Evolutionary conservation across 2,888 invertebrate species (phyloP).

Genomic region (Halocaridina rubra): DNA sequence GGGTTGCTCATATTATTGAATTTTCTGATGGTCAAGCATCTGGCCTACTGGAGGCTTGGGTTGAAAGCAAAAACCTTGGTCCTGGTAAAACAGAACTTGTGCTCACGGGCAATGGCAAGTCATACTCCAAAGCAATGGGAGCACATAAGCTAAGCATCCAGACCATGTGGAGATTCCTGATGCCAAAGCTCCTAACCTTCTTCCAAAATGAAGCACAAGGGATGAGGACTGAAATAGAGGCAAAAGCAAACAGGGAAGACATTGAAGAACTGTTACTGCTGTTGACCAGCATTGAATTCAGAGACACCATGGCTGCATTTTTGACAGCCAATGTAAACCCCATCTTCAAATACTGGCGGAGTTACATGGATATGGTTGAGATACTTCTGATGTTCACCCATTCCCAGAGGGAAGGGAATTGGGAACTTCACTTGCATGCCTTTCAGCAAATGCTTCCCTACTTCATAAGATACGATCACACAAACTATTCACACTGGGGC

Average conservation of each 20-base stretch:
- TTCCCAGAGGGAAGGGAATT: constrained; percentile 28
- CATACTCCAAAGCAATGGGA: constrained; percentile 18
- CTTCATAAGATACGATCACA: constrained; percentile 41
- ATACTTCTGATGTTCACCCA: constrained; percentile 34
- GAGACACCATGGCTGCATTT: constrained; percentile 7
- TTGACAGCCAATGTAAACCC: constrained; percentile 15
- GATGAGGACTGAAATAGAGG: constrained; percentile 3
- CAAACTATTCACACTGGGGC: constrained; percentile 27
- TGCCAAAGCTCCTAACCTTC: constrained; percentile 17
- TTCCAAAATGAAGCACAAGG: constrained; percentile 9
- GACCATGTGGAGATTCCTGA: constrained; percentile 11
- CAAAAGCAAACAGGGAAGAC: constrained; percentile 1
- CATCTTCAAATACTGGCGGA: constrained; percentile 19
- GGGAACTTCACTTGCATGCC: constrained; percentile 29
- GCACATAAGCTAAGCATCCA: constrained; percentile 19
- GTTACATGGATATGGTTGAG: constrained; percentile 26
- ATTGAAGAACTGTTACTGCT: neutral
- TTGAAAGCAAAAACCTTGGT: constrained; percentile 27
- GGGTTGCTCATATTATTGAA: no score
- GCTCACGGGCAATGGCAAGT: constrained; percentile 15
- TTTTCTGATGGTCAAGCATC: constrained; percentile 27
- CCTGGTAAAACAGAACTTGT: constrained; percentile 14
- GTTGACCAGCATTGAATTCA: constrained; percentile 10
- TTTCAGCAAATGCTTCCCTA: constrained; percentile 36
- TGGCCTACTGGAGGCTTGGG: constrained; percentile 16